Evolutionary conservation across 2,888 invertebrate species (phyloP).

Genomic region (Scaptomyza flava): DNA sequence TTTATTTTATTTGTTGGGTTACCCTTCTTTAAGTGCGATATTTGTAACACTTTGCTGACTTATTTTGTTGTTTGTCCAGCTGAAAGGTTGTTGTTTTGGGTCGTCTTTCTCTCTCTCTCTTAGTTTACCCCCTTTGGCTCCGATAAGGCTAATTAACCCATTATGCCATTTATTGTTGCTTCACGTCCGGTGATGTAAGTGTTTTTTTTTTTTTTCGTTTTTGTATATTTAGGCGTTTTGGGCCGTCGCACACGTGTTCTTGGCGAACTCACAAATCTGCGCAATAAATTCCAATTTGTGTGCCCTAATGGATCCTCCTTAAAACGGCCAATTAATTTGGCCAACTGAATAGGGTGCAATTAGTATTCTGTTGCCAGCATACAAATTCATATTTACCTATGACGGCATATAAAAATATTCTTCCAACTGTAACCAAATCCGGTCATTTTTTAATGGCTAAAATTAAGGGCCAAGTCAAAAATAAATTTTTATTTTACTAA

Average conservation of each 20-base stretch:
- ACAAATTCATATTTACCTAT: slow-evolving; percentile 27
- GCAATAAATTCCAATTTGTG: slow-evolving; percentile 76
- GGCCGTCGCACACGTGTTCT: slow-evolving; percentile 66
- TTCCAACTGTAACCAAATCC: slow-evolving; percentile 35
- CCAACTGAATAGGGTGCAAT: slow-evolving; percentile 66
- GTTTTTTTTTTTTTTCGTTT: neutral
- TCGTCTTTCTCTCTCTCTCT: neutral
- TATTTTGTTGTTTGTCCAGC: slow-evolving; percentile 59
- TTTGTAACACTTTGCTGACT: slow-evolving; percentile 78
- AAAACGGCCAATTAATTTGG: slow-evolving; percentile 70
- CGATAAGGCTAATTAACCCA: slow-evolving; percentile 78
- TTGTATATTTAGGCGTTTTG: slow-evolving; percentile 29
- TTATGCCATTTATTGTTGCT: slow-evolving; percentile 75
- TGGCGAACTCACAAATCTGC: slow-evolving; percentile 73
- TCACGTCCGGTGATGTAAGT: slow-evolving; percentile 29
- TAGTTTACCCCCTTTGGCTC: slow-evolving; percentile 27
- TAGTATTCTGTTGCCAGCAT: slow-evolving; percentile 30
- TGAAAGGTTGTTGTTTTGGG: slow-evolving; percentile 8
- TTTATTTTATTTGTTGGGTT: slow-evolving; percentile 11
- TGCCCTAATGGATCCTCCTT: slow-evolving; percentile 71
- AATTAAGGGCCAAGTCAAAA: neutral
- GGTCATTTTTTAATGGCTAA: slow-evolving; percentile 7
- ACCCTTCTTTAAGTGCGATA: slow-evolving; percentile 71
- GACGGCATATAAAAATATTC: slow-evolving; percentile 23
- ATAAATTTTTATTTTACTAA: too few relatives aligned